phyloP scores from a whole-genome alignment of 2,888 invertebrate species.

The Dyspetes luteomarginatus region DNA sequence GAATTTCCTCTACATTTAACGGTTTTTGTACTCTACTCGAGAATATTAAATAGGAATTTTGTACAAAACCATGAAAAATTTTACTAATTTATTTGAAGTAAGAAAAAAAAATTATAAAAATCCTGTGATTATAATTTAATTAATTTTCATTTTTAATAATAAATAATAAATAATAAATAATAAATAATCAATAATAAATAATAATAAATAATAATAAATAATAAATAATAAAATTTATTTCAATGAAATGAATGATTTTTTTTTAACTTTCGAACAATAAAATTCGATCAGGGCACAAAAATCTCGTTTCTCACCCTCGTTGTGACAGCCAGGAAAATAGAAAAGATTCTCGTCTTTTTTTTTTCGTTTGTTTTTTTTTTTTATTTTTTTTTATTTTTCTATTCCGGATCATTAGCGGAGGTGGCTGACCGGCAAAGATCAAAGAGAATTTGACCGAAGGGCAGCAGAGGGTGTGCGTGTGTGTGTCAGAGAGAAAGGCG shows the following conservation, averaged over 20 bases:
- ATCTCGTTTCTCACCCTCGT: slow-evolving; percentile 56
- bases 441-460: slow-evolving; percentile 69
- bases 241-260: background rate
- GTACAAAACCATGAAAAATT: background rate
- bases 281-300: background rate
- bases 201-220: too few relatives aligned
- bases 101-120: background rate
- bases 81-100: background rate
- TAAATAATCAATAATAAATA: too few relatives aligned
- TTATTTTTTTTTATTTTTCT: slow-evolving; percentile 38
- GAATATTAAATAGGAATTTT: slow-evolving; percentile 2
- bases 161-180: too few relatives aligned
- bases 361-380: slow-evolving; percentile 1
- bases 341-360: slow-evolving; percentile 29
- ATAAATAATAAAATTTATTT: too few relatives aligned
- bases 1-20: slow-evolving; percentile 51
- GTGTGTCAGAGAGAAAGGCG: background rate
- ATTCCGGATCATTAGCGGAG: slow-evolving; percentile 71
- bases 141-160: too few relatives aligned
- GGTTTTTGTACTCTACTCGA: slow-evolving; percentile 31
- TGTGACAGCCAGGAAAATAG: slow-evolving; percentile 50
- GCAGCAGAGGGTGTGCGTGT: slow-evolving; percentile 8
- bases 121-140: too few relatives aligned
- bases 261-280: background rate
- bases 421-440: slow-evolving; percentile 76